Evolutionary conservation across 1,140 invertebrate genomes (phyloP), one percentile per base, ranked within the genome.

Genomic region (Mercenaria mercenaria): DNA sequence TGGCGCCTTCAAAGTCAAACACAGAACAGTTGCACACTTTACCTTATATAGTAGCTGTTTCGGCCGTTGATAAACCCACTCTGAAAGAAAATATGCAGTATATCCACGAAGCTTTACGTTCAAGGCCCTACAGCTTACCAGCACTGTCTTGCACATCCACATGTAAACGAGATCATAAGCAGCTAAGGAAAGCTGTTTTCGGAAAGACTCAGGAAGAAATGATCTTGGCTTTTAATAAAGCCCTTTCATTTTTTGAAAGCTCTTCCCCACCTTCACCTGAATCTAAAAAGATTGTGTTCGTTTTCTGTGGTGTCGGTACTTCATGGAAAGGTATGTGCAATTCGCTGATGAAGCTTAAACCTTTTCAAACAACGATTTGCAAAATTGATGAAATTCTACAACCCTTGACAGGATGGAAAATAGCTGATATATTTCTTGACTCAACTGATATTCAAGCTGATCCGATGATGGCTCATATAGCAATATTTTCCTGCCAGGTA

Each of bases 401-500:
- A 26, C 76, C 76, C n/a, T 83, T 83, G 8, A 90, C 93, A 10
- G 26, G 34, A 1, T 92, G 92, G 91, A 92, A 92, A 0, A 72
- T 94, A 6, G 18, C 77, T 13, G 41, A 81, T 0, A 87, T 69
- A 39, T 74, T 93, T 61, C 29, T 69, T 37, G 69, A 91, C 1
- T 37, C n/a, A 10, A 74, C 79, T 34, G 37, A 77, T 37, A 61
- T 91, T 18, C n/a, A 92, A 1, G 47, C 82, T 0, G 92, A 94
- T 39, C 92, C 94, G 0, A 79, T 92, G 15, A 81, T 90, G 41
- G 83, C 87, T n/a, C 94, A 93, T 74, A 56, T 94, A 13, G 81
- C 92, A 13, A 93, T 93, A 39, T 94, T 94, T 89, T 90, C 93
- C 20, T 93, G 91, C 56, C 94, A 95, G 82, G 91, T 95, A n/a